Evolutionary conservation across 1,140 invertebrate genomes (phyloP), one percentile per base, ranked within the genome.

Genomic region (Ceratitis capitata): DNA sequence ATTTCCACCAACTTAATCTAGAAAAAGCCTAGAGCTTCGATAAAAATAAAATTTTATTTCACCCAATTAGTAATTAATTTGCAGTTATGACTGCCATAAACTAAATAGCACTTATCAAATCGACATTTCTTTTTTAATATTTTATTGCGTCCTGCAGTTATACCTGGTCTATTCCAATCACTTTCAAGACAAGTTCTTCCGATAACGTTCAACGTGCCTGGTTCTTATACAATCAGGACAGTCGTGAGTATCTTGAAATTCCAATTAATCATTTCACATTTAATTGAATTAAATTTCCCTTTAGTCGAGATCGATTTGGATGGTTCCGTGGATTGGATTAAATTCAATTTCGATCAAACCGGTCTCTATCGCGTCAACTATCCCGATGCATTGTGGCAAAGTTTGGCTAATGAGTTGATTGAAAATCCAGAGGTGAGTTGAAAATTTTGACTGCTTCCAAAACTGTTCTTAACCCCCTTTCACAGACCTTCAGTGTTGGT

Each of bases 291-390:
- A 12, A 42, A 35, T 61, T 47, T 53, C 23, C 19, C 51, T 51
- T 85, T 87, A 92, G 92, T 92, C 64, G 87, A 83, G 12, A 85
- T 92, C 4, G 88, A 58, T 3, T 16, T 92, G 12, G 84, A 85
- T 12, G 84, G 47, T 9, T 85, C 89, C 49, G 92, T 93, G 0
- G 92, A 92, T 23, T 98, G 96, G 95, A 92, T 98, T 2, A 98
- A 98, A 92, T 94, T 98, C 69, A 99, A 99, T 89, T 93, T 94
- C 23, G 94, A 96, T 83, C 96, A 98, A 92, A 93, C 95, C 26
- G 97, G 97, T 0, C 98, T 96, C 89, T 98, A 98, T 90, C 93
- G 97, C 47, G 96, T 98, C 0, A 97, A 98, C 90, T 98, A 98
- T 88, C 92, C 94, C 1, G 23, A 89, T 1, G 88, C 91, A 1